phyloP scores from a whole-genome alignment of 2,113 vertebrate species.

The Antennarius striatus region DNA sequence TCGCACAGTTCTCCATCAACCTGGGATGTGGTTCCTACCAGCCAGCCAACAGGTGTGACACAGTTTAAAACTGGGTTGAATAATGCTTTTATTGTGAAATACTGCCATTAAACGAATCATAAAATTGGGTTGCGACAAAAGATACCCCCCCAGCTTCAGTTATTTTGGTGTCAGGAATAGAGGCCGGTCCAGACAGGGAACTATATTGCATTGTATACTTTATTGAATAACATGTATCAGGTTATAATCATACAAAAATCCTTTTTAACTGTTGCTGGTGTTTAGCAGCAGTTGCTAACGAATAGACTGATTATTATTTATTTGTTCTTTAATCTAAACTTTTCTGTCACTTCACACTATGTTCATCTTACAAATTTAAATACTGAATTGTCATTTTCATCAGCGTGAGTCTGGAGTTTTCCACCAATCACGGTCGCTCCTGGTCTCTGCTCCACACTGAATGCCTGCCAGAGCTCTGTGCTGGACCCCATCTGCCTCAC shows the following conservation, averaged over 20 bases:
- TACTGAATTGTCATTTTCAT: constrained; percentile 5
- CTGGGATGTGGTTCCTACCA: constrained; percentile 96
- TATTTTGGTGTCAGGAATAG: constrained; percentile 10
- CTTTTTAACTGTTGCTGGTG: too few relatives aligned
- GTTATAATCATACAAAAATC: too few relatives aligned
- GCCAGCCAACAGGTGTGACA: constrained; percentile 91
- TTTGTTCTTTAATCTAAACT: too few relatives aligned
- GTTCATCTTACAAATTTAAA: neutral
- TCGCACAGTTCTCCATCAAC: constrained; percentile 97
- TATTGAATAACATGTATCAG: too few relatives aligned
- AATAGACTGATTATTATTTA: too few relatives aligned
- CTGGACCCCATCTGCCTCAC: constrained; percentile 92
- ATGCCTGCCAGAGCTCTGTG: constrained; percentile 93
- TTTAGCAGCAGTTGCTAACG: too few relatives aligned
- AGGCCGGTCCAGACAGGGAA: neutral
- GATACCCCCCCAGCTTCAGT: neutral
- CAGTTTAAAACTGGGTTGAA: constrained; percentile 28
- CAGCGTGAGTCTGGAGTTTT: constrained; percentile 94
- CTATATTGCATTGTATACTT: too few relatives aligned
- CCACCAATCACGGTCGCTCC: constrained; percentile 92
- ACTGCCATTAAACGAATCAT: neutral
- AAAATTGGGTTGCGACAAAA: constrained; percentile 19
- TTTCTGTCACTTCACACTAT: too few relatives aligned
- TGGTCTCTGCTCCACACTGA: constrained; percentile 94
- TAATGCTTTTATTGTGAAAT: constrained; percentile 3